phyloP scores from a whole-genome alignment of 2,888 invertebrate species.

The Sipha maydis region DNA sequence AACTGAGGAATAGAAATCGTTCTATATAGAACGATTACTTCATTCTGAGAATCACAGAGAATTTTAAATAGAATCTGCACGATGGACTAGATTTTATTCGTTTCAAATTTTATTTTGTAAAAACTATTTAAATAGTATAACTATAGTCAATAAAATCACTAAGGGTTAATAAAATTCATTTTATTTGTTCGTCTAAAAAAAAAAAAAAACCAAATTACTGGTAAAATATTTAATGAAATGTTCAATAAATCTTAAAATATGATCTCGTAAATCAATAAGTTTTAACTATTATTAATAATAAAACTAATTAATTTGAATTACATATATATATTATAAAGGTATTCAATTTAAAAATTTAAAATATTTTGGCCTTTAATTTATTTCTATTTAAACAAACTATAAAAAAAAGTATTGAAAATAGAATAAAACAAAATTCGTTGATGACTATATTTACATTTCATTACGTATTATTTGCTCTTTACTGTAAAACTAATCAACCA shows the following conservation, averaged over 20 bases:
- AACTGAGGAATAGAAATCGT: background rate
- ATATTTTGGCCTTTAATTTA: too few relatives aligned
- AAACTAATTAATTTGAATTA: background rate
- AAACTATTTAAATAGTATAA: background rate
- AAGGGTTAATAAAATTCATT: background rate
- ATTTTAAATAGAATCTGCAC: background rate
- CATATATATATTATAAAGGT: background rate
- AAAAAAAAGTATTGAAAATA: too few relatives aligned
- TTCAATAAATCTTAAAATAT: background rate
- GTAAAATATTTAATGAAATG: background rate
- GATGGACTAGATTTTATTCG: background rate
- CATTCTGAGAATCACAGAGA: background rate
- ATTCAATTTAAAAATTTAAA: background rate
- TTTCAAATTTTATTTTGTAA: background rate
- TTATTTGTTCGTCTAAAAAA: background rate
- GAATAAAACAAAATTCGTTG: too few relatives aligned
- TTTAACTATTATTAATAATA: too few relatives aligned
- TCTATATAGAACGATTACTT: conserved; percentile 16
- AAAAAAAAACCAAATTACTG: background rate
- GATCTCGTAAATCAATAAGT: too few relatives aligned
- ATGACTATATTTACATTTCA: too few relatives aligned
- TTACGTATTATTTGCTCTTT: too few relatives aligned
- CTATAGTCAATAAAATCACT: background rate
- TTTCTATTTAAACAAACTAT: too few relatives aligned
- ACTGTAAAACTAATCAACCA: too few relatives aligned